phyloP scores from a whole-genome alignment of 2,113 vertebrate species.

The Ellobius talpinus region DNA sequence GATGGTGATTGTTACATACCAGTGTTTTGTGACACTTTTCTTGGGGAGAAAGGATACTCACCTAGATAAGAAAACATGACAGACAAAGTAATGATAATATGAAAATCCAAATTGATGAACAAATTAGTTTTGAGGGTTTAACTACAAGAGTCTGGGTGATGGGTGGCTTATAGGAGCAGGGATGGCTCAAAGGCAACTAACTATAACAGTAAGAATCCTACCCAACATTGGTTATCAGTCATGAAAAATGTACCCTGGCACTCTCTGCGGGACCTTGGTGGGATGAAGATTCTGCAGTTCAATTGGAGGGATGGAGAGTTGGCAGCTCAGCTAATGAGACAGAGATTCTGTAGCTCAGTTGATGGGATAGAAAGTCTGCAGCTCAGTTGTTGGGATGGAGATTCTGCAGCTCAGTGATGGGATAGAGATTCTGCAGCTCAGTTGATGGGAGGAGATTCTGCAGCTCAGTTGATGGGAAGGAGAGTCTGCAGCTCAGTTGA shows the following conservation, averaged over 20 bases:
- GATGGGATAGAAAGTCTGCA: too few relatives aligned
- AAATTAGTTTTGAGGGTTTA: background rate
- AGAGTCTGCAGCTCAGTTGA: too few relatives aligned
- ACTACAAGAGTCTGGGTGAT: background rate
- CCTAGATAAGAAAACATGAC: background rate
- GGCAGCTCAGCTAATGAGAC: too few relatives aligned
- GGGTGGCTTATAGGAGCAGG: background rate
- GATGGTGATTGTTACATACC: background rate
- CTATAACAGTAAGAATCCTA: background rate
- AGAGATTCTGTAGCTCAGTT: too few relatives aligned
- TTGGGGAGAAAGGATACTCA: background rate
- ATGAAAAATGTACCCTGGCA: background rate
- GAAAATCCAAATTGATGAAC: background rate
- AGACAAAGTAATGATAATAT: background rate
- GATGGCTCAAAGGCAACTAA: background rate
- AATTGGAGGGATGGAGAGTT: too few relatives aligned
- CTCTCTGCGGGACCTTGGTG: background rate
- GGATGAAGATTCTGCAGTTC: too few relatives aligned
- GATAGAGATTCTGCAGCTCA: too few relatives aligned
- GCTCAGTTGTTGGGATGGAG: too few relatives aligned
- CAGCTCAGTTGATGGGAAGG: too few relatives aligned
- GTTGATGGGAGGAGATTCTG: too few relatives aligned
- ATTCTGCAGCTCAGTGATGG: too few relatives aligned
- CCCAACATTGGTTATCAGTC: too few relatives aligned
- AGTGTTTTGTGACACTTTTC: background rate